Conservation (phyloP, 2,113 vertebrate genomes). For the Vulpes lagopus region DNA sequence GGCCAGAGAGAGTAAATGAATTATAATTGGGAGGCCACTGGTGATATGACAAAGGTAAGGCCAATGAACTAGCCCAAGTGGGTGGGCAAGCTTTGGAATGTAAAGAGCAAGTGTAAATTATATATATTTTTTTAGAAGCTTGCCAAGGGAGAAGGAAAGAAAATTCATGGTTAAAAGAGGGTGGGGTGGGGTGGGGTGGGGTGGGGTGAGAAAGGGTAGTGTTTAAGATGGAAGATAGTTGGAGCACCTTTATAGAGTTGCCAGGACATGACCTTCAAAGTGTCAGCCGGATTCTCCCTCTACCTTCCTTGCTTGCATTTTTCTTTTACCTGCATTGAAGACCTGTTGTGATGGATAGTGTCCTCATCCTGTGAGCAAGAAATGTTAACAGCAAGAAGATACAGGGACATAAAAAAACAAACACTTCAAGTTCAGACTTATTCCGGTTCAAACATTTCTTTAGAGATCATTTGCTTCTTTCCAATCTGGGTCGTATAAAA, state of each 20-base stretch:
- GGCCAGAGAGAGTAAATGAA: background rate
- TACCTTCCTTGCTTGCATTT: background rate
- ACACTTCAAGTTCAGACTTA: constrained; percentile 43
- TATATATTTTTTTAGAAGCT: background rate
- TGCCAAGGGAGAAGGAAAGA: background rate
- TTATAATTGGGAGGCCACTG: background rate
- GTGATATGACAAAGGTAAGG: background rate
- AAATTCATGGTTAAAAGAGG: background rate
- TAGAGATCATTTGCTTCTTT: constrained; percentile 69
- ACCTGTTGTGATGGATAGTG: background rate
- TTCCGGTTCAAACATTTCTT: constrained; percentile 47
- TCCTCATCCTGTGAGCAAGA: background rate
- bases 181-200: background rate
- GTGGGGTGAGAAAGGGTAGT: background rate
- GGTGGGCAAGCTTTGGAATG: background rate
- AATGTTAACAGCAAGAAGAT: background rate
- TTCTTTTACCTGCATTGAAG: background rate
- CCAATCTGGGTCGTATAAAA: constrained; percentile 64
- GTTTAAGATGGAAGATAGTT: background rate
- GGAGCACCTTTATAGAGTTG: background rate
- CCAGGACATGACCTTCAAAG: background rate
- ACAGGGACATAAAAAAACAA: constrained; percentile 7
- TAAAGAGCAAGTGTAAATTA: background rate
- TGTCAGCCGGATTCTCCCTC: background rate
- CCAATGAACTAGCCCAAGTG: background rate